Evolutionary conservation across 2,888 invertebrate genomes (phyloP).

Genomic region (Aleiodes alternator): DNA sequence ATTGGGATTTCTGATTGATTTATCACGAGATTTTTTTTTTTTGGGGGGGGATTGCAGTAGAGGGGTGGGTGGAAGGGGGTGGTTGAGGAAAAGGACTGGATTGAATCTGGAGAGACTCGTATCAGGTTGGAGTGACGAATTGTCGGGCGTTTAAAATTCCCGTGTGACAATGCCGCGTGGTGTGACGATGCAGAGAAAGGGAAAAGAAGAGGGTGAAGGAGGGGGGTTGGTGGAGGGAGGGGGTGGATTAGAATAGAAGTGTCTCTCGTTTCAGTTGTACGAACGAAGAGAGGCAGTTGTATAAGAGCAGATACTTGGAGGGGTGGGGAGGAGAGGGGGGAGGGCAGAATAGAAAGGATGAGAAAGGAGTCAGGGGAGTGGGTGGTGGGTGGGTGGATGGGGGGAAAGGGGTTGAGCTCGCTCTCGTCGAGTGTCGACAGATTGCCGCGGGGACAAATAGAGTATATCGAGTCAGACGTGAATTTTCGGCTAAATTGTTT

Average conservation of each 20-base stretch:
- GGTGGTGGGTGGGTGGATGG: not conserved
- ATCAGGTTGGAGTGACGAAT: constrained; percentile 60
- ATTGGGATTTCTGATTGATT: not conserved
- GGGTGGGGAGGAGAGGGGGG: no score
- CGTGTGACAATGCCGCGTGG: constrained; percentile 64
- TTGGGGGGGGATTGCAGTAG: not conserved
- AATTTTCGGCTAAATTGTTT: constrained; percentile 72
- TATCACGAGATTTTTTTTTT: no score
- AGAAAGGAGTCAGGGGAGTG: constrained; percentile 39
- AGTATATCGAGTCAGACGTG: constrained; percentile 70
- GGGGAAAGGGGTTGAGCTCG: constrained; percentile 63
- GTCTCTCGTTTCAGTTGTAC: constrained; percentile 20
- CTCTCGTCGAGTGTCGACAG: constrained; percentile 64
- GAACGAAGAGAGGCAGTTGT: constrained; percentile 20
- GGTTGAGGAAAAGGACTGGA: constrained; percentile 10
- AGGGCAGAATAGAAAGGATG: constrained; percentile 37
- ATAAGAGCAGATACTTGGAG: constrained; percentile 16
- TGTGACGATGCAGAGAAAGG: constrained; percentile 18
- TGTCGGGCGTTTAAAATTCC: constrained; percentile 69
- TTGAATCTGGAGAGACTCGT: not conserved
- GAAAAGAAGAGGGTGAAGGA: constrained; percentile 13
- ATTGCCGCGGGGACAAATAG: constrained; percentile 71
- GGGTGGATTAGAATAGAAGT: constrained; percentile 23
- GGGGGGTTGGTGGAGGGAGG: constrained; percentile 5
- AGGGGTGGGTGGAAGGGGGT: not conserved